These are phyloP conservation scores for Drosophila ezoana DNA, from an alignment of 2,888 invertebrate species.

Conservation along the genomic window DNA sequence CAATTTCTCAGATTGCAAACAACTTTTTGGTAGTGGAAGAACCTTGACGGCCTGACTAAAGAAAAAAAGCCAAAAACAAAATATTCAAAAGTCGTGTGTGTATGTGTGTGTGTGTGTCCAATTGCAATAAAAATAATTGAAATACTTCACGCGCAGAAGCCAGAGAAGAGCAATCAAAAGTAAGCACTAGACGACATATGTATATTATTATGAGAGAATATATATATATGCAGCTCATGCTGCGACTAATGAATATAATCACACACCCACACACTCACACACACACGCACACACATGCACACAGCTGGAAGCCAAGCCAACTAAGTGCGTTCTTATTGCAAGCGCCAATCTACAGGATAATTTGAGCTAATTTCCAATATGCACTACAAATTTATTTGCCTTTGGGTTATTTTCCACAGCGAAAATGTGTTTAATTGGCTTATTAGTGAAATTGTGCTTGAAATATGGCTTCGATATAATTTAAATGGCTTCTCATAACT, in stretches of 20 bases:
- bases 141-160: conserved; percentile 64
- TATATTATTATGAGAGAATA: background rate
- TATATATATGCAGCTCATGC: conserved; percentile 2
- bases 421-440: conserved; percentile 11
- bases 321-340: conserved; percentile 59
- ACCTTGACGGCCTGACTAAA: conserved; percentile 53
- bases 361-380: conserved; percentile 51
- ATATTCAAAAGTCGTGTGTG: conserved; percentile 14
- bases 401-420: conserved; percentile 1
- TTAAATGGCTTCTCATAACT: conserved; percentile 19
- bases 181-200: conserved; percentile 3
- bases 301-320: conserved; percentile 43
- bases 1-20: conserved; percentile 52
- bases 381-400: conserved; percentile 15
- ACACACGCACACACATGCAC: background rate
- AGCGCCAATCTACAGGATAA: conserved; percentile 21
- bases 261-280: background rate
- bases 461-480: conserved; percentile 1
- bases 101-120: conserved; percentile 33
- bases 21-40: conserved; percentile 38
- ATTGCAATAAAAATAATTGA: conserved; percentile 63
- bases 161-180: conserved; percentile 39
- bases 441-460: conserved; percentile 18
- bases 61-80: conserved; percentile 20
- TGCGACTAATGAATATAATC: conserved; percentile 33